A percentile compares a stretch with the other conserved stretches of the same genome.
These are phyloP conservation scores for Malurus elegans DNA, from an alignment of 2,113 vertebrate species.

Conservation along the genomic window DNA sequence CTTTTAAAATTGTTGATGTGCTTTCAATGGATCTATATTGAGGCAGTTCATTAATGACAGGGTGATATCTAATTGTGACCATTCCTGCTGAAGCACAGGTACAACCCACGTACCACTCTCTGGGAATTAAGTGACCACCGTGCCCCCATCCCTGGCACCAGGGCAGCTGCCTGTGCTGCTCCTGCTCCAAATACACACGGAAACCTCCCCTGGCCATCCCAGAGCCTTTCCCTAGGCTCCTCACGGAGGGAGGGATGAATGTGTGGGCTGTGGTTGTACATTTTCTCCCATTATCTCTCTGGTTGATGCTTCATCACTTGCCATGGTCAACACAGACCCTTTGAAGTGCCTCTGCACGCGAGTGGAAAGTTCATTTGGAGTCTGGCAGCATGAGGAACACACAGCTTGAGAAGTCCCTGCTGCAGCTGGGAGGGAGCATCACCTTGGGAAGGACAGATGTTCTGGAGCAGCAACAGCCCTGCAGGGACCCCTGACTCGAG, in stretches of 20 bases:
- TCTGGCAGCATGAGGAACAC: not conserved
- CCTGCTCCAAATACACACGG: too few species aligned
- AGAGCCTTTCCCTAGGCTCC: not conserved
- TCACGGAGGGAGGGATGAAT: not conserved
- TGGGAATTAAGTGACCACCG: not conserved
- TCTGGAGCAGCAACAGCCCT: not conserved
- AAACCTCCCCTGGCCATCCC: not conserved
- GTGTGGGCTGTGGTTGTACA: not conserved
- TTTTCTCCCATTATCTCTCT: not conserved
- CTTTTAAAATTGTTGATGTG: not conserved
- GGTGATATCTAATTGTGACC: not conserved
- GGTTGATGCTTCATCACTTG: not conserved
- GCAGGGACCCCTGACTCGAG: not conserved
- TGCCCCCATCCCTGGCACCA: not conserved
- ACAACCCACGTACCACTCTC: not conserved
- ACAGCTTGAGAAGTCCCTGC: not conserved
- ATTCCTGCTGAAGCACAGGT: not conserved
- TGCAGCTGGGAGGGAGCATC: not conserved
- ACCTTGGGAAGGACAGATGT: not conserved
- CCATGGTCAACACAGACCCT: not conserved
- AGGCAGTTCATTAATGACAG: not conserved
- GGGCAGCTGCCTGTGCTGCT: not conserved
- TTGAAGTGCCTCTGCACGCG: rapidly evolving
- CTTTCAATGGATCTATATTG: not conserved
- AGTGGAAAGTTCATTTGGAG: not conserved